A percentile compares a stretch with the other conserved stretches of the same genome.
Conservation (phyloP, 1,140 invertebrate genomes). For the Bombus cullumanus region DNA sequence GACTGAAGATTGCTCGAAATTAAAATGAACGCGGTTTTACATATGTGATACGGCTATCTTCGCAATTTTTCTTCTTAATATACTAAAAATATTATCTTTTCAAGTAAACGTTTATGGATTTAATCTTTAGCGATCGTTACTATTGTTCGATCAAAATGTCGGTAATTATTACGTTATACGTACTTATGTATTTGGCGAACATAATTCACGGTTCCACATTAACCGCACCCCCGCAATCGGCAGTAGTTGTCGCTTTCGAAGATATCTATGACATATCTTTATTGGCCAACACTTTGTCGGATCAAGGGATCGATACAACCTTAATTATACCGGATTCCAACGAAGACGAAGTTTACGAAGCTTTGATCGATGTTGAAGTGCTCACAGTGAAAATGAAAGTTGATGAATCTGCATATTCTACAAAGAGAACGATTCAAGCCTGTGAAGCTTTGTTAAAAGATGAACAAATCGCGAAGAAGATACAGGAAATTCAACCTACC, state of each 20-base stretch:
- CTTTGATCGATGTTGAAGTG: constrained; percentile 74
- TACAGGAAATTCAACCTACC: constrained; percentile 75
- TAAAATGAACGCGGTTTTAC: neutral
- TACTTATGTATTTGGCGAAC: constrained; percentile 13
- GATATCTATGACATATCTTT: constrained; percentile 78
- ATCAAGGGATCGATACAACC: constrained; percentile 74
- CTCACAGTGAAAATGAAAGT: constrained; percentile 65
- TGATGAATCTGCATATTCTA: constrained; percentile 36
- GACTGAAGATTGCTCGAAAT: neutral
- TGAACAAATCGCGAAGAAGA: constrained; percentile 64
- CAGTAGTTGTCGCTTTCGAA: constrained; percentile 78
- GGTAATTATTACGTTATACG: neutral
- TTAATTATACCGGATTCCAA: constrained; percentile 68
- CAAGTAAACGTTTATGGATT: neutral
- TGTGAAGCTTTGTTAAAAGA: constrained; percentile 73
- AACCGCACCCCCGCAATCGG: constrained; percentile 71
- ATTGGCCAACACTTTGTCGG: constrained; percentile 78
- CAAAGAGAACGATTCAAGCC: constrained; percentile 68
- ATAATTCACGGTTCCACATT: constrained; percentile 66
- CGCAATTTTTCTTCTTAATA: neutral
- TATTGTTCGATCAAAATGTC: constrained; percentile 24
- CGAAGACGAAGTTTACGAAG: constrained; percentile 72
- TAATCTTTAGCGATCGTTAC: neutral
- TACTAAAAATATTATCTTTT: no score
- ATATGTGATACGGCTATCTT: neutral